These are phyloP conservation scores for Drosophila maculinotata DNA, from an alignment of 2,888 invertebrate genomes.

Conservation along the genomic window DNA sequence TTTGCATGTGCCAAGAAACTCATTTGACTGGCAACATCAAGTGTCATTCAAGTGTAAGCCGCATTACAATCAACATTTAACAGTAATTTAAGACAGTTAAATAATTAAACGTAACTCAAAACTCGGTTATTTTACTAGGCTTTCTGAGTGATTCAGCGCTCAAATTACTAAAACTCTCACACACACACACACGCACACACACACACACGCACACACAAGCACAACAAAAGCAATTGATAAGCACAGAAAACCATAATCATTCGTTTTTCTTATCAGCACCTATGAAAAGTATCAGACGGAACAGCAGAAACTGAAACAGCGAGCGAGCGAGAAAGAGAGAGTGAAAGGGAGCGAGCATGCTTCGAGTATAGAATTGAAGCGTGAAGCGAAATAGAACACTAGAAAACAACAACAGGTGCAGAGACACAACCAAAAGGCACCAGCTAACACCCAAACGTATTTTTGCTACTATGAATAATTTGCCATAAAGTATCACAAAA, in stretches of 20 bases:
- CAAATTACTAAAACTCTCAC: background rate
- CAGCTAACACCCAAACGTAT: background rate
- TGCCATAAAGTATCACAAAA: constrained; percentile 21
- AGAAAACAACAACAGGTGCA: constrained; percentile 17
- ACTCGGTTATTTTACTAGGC: too few species aligned
- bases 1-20: too few species aligned
- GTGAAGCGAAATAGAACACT: constrained; percentile 25
- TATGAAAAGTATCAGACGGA: constrained; percentile 37
- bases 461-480: constrained; percentile 26
- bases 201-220: background rate
- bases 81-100: too few species aligned
- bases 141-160: constrained; percentile 11
- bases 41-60: too few species aligned
- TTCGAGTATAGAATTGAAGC: constrained; percentile 12
- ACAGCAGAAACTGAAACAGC: constrained; percentile 26
- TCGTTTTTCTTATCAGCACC: constrained; percentile 42
- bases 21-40: too few species aligned
- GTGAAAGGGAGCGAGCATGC: background rate
- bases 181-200: background rate
- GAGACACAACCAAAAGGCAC: constrained; percentile 9
- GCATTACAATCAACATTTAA: too few species aligned
- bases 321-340: background rate
- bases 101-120: too few species aligned
- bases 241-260: constrained; percentile 21
- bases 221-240: constrained; percentile 31